Evolutionary conservation across 2,888 invertebrate species (phyloP).

Genomic region (Phaonia tiefii): DNA sequence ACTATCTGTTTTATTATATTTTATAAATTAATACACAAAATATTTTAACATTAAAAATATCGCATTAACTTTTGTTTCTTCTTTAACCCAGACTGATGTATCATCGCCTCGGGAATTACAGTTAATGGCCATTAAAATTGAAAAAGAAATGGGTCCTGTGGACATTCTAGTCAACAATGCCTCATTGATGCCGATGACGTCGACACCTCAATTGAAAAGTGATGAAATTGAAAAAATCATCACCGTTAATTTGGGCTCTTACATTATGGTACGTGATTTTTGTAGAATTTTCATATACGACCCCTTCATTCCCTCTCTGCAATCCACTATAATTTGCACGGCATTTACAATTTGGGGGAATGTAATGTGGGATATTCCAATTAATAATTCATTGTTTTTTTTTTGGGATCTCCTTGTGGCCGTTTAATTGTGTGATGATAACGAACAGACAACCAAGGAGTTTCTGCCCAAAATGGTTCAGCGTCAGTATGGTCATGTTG

Average conservation of each 20-base stretch:
- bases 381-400: constrained; percentile 43
- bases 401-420: constrained; percentile 21
- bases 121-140: constrained; percentile 77
- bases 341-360: constrained; percentile 12
- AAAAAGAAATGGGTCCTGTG: constrained; percentile 79
- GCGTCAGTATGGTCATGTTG: constrained; percentile 80
- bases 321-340: constrained; percentile 9
- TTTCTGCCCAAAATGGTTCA: constrained; percentile 81
- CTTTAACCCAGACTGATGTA: constrained; percentile 76
- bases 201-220: constrained; percentile 77
- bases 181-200: constrained; percentile 79
- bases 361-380: not conserved
- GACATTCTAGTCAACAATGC: constrained; percentile 81
- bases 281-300: constrained; percentile 1
- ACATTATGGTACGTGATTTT: constrained; percentile 79
- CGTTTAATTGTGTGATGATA: constrained; percentile 23
- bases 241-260: constrained; percentile 80
- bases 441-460: constrained; percentile 78
- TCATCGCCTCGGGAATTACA: constrained; percentile 78
- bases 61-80: constrained; percentile 2
- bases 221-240: constrained; percentile 80
- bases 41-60: not conserved
- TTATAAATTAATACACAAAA: not conserved
- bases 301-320: not conserved
- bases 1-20: too few relatives aligned